These are phyloP conservation scores for Cotesia congregata DNA, from an alignment of 2,888 invertebrate species.

Conservation along the genomic window DNA sequence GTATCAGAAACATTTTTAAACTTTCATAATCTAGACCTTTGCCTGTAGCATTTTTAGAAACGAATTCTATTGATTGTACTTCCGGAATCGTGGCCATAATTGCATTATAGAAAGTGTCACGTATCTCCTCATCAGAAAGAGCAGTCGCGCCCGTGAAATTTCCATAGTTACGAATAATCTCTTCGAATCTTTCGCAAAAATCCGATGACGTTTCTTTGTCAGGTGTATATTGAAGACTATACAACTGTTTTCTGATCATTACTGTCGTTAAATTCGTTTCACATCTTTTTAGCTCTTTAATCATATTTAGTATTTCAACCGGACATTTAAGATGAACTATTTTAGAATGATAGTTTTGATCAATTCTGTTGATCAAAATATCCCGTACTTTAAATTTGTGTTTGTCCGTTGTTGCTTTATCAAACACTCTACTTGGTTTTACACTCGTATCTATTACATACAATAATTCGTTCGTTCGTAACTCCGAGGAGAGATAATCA, in stretches of 20 bases:
- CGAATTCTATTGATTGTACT: conserved; percentile 37
- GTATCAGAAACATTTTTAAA: conserved; percentile 39
- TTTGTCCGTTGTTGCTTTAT: conserved; percentile 25
- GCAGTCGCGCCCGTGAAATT: conserved; percentile 21
- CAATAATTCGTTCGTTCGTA: conserved; percentile 24
- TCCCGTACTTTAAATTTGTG: conserved; percentile 41
- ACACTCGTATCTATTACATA: conserved; percentile 39
- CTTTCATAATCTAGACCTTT: conserved; percentile 35
- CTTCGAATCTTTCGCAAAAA: conserved; percentile 31
- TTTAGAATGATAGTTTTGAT: conserved; percentile 35
- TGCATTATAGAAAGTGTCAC: conserved; percentile 34
- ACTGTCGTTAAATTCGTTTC: background rate
- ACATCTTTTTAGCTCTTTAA: too few relatives aligned
- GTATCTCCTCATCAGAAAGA: conserved; percentile 39
- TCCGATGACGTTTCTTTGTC: background rate
- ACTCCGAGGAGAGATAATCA: too few relatives aligned
- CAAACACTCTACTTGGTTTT: background rate
- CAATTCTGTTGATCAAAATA: conserved; percentile 39
- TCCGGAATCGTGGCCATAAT: conserved; percentile 33
- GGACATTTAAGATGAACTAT: conserved; percentile 2
- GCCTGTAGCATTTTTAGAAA: conserved; percentile 35
- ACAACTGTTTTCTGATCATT: conserved; percentile 3
- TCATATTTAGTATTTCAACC: background rate
- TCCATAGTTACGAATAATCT: conserved; percentile 36
- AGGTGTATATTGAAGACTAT: background rate